A percentile compares a stretch with the other conserved stretches of the same genome.
Conservation (phyloP, 2,888 invertebrate genomes). For the Julus scanicus region DNA sequence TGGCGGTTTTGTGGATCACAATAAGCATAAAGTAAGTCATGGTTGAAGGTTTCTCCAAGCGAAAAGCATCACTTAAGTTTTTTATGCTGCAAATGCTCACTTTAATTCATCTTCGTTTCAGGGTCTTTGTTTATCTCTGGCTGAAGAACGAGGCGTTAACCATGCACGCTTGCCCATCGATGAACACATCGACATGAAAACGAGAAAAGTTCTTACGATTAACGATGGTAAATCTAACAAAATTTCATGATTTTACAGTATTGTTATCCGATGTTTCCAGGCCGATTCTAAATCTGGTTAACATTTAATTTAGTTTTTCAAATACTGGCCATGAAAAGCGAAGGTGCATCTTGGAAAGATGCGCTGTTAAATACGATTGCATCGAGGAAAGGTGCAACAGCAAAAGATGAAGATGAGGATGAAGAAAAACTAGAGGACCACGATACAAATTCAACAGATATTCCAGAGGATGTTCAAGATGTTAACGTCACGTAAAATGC, state of each 20-base stretch:
- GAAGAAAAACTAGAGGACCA: not conserved
- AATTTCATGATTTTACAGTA: too few species aligned
- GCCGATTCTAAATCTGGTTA: not conserved
- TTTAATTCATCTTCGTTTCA: constrained; percentile 64
- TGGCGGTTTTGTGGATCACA: constrained; percentile 98
- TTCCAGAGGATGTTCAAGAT: not conserved
- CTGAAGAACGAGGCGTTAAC: constrained; percentile 78
- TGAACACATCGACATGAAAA: constrained; percentile 90
- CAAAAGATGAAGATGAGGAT: constrained; percentile 53
- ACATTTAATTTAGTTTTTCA: constrained; percentile 48
- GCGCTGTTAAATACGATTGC: constrained; percentile 82
- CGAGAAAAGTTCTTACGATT: constrained; percentile 92
- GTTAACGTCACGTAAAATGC: not conserved
- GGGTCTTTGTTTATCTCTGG: constrained; percentile 87
- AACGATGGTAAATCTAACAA: constrained; percentile 80
- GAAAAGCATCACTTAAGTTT: too few species aligned
- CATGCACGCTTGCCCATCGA: constrained; percentile 90
- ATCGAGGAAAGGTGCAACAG: constrained; percentile 76
- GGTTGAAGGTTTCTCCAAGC: not conserved
- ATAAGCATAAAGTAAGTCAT: constrained; percentile 82
- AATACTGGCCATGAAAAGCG: constrained; percentile 66
- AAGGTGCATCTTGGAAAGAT: constrained; percentile 82
- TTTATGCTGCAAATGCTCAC: too few species aligned
- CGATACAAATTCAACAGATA: not conserved
- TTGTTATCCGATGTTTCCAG: not conserved